These are phyloP conservation scores for Campoplex capitator DNA, from an alignment of 2,888 invertebrate species.

Conservation along the genomic window DNA sequence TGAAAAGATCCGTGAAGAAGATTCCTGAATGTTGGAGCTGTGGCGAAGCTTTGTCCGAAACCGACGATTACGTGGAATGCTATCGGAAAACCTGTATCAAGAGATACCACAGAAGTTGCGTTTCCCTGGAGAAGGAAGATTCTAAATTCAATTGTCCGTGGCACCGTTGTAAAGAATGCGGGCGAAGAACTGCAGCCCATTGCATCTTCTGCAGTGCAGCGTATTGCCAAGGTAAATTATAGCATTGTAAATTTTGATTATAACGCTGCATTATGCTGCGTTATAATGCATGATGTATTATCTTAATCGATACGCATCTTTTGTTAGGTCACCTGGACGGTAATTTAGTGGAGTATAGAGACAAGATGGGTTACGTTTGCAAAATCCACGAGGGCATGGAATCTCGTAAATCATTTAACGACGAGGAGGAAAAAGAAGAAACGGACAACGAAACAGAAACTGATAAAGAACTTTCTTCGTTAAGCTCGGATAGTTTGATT, in stretches of 20 bases:
- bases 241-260: too few relatives aligned
- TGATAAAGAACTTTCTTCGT: slow-evolving; percentile 77
- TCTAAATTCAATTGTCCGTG: slow-evolving; percentile 80
- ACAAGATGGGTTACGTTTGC: slow-evolving; percentile 76
- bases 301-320: slow-evolving; percentile 14
- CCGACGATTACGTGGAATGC: slow-evolving; percentile 74
- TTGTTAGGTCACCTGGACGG: slow-evolving; percentile 78
- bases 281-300: too few relatives aligned
- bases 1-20: slow-evolving; percentile 63
- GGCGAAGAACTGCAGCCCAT: slow-evolving; percentile 77
- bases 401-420: slow-evolving; percentile 50
- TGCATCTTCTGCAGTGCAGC: slow-evolving; percentile 81
- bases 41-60: slow-evolving; percentile 73
- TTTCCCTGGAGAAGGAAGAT: slow-evolving; percentile 74
- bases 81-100: slow-evolving; percentile 79
- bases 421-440: slow-evolving; percentile 75
- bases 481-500: slow-evolving; percentile 76
- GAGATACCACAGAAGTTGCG: slow-evolving; percentile 78
- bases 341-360: slow-evolving; percentile 75
- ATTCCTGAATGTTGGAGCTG: slow-evolving; percentile 78
- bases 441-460: slow-evolving; percentile 78
- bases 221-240: slow-evolving; percentile 79
- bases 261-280: background rate
- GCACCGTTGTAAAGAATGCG: slow-evolving; percentile 80
- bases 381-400: slow-evolving; percentile 75